phyloP scores from a whole-genome alignment of 2,113 vertebrate species.

The Sciurus niger region DNA sequence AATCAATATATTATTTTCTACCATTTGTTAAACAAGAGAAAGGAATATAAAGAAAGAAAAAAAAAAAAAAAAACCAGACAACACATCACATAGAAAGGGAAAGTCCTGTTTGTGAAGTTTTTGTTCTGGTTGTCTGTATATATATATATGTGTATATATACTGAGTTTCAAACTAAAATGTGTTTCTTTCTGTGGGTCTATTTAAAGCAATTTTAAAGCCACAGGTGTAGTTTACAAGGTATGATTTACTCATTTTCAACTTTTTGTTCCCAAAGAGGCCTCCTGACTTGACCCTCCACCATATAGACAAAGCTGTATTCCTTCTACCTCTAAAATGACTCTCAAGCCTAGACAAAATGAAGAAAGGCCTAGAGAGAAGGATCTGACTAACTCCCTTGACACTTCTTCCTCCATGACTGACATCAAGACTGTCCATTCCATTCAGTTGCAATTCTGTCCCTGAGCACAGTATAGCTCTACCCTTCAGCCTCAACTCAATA shows the following conservation, averaged over 20 bases:
- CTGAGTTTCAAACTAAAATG: not conserved
- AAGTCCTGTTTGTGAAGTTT: not conserved
- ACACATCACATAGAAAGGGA: not conserved
- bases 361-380: not conserved
- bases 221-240: not conserved
- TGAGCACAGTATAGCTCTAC: not conserved
- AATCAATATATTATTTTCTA: not conserved
- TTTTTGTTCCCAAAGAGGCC: not conserved
- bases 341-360: not conserved
- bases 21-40: slow-evolving; percentile 30
- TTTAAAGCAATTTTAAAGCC: slow-evolving; percentile 59
- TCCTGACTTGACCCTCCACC: not conserved
- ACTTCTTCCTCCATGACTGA: not conserved
- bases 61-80: not conserved
- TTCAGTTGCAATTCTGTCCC: not conserved
- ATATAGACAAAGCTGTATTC: not conserved
- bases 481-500: not conserved
- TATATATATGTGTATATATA: not conserved
- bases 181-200: not conserved
- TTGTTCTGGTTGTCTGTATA: not conserved
- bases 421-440: too few species aligned
- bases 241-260: slow-evolving; percentile 30
- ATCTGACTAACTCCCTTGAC: not conserved
- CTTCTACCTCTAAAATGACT: not conserved
- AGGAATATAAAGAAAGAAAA: not conserved